Evolutionary conservation across 1,140 invertebrate genomes (phyloP).

Genomic region (Hydropsyche tenuis): DNA sequence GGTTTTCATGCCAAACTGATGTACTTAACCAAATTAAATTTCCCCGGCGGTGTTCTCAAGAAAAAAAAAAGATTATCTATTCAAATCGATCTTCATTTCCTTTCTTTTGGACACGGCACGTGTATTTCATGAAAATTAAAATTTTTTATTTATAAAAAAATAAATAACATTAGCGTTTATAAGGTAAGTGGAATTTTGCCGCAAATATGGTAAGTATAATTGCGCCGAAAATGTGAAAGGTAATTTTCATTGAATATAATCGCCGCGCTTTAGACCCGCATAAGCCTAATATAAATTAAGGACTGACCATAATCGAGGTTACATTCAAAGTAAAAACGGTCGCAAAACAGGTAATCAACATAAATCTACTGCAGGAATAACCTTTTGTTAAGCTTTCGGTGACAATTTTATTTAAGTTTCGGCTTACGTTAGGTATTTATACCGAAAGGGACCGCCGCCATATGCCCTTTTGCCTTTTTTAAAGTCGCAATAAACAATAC

Average conservation of each 20-base stretch:
- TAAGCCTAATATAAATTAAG: constrained; percentile 21
- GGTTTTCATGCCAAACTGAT: constrained; percentile 14
- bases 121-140: background rate
- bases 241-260: constrained; percentile 29
- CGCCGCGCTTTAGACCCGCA: constrained; percentile 18
- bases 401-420: constrained; percentile 26
- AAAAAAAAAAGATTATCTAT: background rate
- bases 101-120: background rate
- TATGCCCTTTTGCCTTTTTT: too few species aligned
- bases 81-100: background rate
- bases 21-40: constrained; percentile 8
- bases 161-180: background rate
- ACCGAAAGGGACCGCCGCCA: background rate
- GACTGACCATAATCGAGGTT: constrained; percentile 27
- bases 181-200: background rate
- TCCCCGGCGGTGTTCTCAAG: background rate
- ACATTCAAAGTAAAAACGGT: constrained; percentile 27
- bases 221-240: constrained; percentile 18
- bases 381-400: constrained; percentile 27
- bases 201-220: constrained; percentile 23
- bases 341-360: constrained; percentile 27
- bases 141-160: too few species aligned
- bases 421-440: constrained; percentile 9
- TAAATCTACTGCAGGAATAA: constrained; percentile 21
- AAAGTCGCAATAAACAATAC: too few species aligned